Evolutionary conservation across 1,140 invertebrate species (phyloP).

Genomic region (Magallana angulata): DNA sequence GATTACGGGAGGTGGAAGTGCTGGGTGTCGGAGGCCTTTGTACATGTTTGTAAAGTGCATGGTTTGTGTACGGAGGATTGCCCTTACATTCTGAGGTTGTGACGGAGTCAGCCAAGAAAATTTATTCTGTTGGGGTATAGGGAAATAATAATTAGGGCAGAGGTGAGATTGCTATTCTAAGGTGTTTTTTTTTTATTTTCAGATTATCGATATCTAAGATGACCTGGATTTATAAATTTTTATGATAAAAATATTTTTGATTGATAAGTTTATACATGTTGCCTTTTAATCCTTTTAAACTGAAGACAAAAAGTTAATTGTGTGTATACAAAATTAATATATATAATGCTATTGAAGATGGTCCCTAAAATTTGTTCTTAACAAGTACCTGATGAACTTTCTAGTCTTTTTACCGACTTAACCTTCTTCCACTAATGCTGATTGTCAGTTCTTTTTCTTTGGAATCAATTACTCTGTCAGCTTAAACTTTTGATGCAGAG

Average conservation of each 20-base stretch:
- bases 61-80: background rate
- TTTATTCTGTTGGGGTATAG: background rate
- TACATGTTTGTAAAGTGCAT: conserved; percentile 10
- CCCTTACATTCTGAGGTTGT: background rate
- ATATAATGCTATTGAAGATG: too few species aligned
- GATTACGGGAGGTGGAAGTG: conserved; percentile 4
- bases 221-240: background rate
- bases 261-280: background rate
- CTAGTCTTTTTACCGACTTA: background rate
- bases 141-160: background rate
- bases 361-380: too few species aligned
- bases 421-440: background rate
- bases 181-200: background rate
- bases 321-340: too few species aligned
- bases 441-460: background rate
- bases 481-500: background rate
- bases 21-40: background rate
- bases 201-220: background rate
- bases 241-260: background rate
- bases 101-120: background rate
- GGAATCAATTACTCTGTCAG: background rate
- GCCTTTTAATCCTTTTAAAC: too few species aligned
- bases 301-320: too few species aligned
- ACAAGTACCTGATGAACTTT: background rate
- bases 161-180: background rate